These are phyloP conservation scores for Ophthalmolycus amberensis DNA, from an alignment of 2,113 vertebrate genomes.

Conservation along the genomic window DNA sequence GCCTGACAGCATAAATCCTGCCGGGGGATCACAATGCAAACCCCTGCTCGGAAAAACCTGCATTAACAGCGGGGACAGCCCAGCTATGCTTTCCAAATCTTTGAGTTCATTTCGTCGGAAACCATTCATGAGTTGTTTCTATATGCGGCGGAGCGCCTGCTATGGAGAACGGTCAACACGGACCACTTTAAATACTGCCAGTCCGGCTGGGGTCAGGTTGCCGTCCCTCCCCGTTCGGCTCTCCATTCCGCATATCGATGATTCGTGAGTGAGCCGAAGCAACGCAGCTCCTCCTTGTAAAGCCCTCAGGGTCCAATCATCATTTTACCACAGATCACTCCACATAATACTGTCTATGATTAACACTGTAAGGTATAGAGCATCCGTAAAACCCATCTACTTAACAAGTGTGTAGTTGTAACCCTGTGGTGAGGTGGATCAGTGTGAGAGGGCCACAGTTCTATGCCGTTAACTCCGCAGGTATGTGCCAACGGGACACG, in stretches of 20 bases:
- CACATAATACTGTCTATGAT: slow-evolving; percentile 36
- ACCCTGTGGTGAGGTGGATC: not conserved
- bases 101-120: slow-evolving; percentile 52
- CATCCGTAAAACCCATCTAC: slow-evolving; percentile 19
- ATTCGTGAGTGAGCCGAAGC: slow-evolving; percentile 56
- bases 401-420: slow-evolving; percentile 25
- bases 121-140: slow-evolving; percentile 51
- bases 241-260: slow-evolving; percentile 63
- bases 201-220: slow-evolving; percentile 61
- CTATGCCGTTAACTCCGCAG: slow-evolving; percentile 35
- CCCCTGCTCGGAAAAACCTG: slow-evolving; percentile 35
- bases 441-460: slow-evolving; percentile 21
- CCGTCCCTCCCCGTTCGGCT: slow-evolving; percentile 36
- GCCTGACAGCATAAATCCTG: slow-evolving; percentile 55
- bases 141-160: slow-evolving; percentile 9
- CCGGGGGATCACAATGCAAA: slow-evolving; percentile 42
- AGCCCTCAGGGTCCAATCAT: slow-evolving; percentile 48
- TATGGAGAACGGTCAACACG: slow-evolving; percentile 12
- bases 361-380: slow-evolving; percentile 38
- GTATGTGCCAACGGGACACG: slow-evolving; percentile 31
- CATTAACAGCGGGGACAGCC: slow-evolving; percentile 66
- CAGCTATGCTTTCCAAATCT: slow-evolving; percentile 44
- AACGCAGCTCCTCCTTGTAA: slow-evolving; percentile 49
- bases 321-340: slow-evolving; percentile 44
- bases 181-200: slow-evolving; percentile 30